A percentile compares a stretch with the other conserved stretches of the same genome.
Evolutionary conservation across 2,888 invertebrate genomes (phyloP).

Genomic region (Cheilosia grossa): DNA sequence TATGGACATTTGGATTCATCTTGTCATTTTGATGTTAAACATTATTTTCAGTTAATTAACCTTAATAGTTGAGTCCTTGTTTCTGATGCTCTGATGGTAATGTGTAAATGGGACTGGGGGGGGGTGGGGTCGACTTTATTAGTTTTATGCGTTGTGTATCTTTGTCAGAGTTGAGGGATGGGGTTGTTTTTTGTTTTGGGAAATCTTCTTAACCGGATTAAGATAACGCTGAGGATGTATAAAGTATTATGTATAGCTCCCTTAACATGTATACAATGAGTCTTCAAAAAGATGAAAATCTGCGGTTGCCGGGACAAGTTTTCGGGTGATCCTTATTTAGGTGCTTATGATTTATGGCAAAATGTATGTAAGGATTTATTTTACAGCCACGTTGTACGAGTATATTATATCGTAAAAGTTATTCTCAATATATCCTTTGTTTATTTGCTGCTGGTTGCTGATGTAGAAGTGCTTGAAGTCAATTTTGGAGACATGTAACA

Average conservation of each 20-base stretch:
- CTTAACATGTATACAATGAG: slow-evolving; percentile 33
- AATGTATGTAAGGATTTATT: slow-evolving; percentile 15
- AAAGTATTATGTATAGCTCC: slow-evolving; percentile 29
- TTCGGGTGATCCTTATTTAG: not conserved
- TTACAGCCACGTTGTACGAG: not conserved
- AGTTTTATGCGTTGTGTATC: slow-evolving; percentile 42
- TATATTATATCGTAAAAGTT: no score
- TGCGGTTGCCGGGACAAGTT: slow-evolving; percentile 47
- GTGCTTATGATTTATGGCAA: slow-evolving; percentile 11
- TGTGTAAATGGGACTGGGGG: not conserved
- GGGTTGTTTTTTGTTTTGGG: slow-evolving; percentile 9
- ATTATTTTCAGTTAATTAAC: slow-evolving; percentile 75
- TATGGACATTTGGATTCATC: slow-evolving; percentile 71
- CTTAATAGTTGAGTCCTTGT: slow-evolving; percentile 70
- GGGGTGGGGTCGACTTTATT: slow-evolving; percentile 35
- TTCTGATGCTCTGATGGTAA: slow-evolving; percentile 11
- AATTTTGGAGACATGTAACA: no score
- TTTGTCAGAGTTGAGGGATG: slow-evolving; percentile 19
- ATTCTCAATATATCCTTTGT: no score
- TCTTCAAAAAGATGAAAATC: slow-evolving; percentile 46
- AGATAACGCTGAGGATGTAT: slow-evolving; percentile 52
- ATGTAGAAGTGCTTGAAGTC: no score
- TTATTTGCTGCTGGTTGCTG: no score
- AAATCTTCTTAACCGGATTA: slow-evolving; percentile 58
- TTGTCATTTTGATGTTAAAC: slow-evolving; percentile 74